Evolutionary conservation across 1,140 invertebrate species (phyloP).

Genomic region (Pinna nobilis): DNA sequence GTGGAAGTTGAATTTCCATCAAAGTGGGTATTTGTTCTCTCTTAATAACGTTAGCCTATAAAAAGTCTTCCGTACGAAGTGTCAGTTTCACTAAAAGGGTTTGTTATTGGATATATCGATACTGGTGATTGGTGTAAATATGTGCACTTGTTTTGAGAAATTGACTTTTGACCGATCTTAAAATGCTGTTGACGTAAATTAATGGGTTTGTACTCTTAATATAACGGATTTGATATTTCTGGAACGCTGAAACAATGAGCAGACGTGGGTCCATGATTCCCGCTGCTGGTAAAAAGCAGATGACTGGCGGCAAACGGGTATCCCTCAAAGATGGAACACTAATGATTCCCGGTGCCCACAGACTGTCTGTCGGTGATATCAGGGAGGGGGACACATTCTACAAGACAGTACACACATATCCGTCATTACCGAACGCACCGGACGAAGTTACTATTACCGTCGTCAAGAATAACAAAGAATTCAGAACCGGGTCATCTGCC

Average conservation of each 20-base stretch:
- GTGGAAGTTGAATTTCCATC: no score
- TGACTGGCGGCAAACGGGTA: constrained; percentile 38
- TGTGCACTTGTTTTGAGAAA: no score
- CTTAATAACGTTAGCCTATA: no score
- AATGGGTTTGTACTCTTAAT: no score
- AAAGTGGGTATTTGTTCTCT: no score
- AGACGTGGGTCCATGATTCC: constrained; percentile 36
- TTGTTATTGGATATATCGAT: no score
- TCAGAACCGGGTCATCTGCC: constrained; percentile 37
- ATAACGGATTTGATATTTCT: background rate
- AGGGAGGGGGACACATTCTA: constrained; percentile 56
- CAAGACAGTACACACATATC: constrained; percentile 49
- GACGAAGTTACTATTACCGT: constrained; percentile 50
- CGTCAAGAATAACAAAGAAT: constrained; percentile 23
- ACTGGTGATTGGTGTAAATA: no score
- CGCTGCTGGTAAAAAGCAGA: constrained; percentile 1
- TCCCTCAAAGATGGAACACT: constrained; percentile 49
- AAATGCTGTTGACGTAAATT: no score
- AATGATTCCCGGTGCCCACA: constrained; percentile 10
- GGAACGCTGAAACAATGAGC: constrained; percentile 21
- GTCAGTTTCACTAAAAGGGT: no score
- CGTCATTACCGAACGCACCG: constrained; percentile 42
- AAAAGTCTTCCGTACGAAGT: no score
- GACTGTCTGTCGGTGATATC: constrained; percentile 40
- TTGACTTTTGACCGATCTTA: no score